Conservation (phyloP, 2,113 vertebrate genomes). For the Datnioides undecimradiatus region DNA sequence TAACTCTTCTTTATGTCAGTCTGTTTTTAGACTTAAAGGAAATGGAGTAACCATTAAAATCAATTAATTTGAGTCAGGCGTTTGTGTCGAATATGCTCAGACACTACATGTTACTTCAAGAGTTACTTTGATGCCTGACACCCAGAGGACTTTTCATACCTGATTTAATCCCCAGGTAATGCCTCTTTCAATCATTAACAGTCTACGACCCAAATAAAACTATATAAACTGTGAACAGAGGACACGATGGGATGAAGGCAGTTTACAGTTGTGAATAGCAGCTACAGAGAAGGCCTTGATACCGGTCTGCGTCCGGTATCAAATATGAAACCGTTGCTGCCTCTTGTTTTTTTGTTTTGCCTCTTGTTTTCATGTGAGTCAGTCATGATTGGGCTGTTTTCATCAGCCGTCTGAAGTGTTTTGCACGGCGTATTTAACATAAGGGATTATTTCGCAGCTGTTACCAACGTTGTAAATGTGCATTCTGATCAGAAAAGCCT, state of each 20-base stretch:
- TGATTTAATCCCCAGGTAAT: slow-evolving; percentile 10
- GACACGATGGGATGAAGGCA: background rate
- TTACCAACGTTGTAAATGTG: background rate
- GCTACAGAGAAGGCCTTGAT: background rate
- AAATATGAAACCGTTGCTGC: too few relatives aligned
- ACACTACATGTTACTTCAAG: background rate
- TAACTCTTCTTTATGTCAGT: background rate
- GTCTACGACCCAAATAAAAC: slow-evolving; percentile 25
- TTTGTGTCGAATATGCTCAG: background rate
- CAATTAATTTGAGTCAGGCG: background rate
- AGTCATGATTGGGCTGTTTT: background rate
- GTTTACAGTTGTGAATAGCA: slow-evolving; percentile 5
- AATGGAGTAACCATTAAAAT: background rate
- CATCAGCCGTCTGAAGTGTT: background rate
- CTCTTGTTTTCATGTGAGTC: background rate
- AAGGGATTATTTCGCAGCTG: background rate
- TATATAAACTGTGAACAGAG: background rate
- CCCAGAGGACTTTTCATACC: background rate
- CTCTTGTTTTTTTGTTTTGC: background rate
- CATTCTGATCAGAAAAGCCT: background rate
- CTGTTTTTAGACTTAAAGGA: background rate
- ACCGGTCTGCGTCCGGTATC: background rate
- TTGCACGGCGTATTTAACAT: background rate
- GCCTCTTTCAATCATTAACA: slow-evolving; percentile 61
- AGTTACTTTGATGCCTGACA: too few relatives aligned